Percentiles rank a stretch among this genome's conserved stretches.
Conservation (phyloP, 2,888 invertebrate species). For the Drosophila sordidula region DNA sequence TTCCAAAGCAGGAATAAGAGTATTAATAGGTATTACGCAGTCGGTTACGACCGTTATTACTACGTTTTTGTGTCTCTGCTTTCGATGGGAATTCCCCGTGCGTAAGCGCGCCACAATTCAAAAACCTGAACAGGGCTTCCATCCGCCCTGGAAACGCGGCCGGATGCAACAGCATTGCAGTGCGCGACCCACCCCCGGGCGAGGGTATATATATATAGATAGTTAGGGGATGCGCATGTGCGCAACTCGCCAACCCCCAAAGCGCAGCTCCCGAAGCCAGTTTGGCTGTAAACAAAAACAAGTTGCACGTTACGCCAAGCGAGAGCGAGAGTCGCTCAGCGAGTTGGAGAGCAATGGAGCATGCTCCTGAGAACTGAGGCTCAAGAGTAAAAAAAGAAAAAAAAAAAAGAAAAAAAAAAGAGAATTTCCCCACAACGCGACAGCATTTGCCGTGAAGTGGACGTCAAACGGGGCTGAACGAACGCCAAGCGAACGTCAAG, state of each 20-base stretch:
- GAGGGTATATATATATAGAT: neutral
- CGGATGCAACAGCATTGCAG: conserved; percentile 30
- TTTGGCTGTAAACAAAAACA: conserved; percentile 75
- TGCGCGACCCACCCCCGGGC: conserved; percentile 31
- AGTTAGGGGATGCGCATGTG: conserved; percentile 48
- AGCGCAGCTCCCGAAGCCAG: conserved; percentile 26
- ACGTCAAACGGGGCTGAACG: conserved; percentile 59
- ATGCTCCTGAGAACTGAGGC: conserved; percentile 57
- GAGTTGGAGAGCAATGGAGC: conserved; percentile 29
- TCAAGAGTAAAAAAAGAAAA: neutral
- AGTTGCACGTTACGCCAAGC: conserved; percentile 39
- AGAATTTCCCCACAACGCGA: conserved; percentile 61
- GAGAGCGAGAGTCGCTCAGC: conserved; percentile 7
- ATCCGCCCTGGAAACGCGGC: neutral
- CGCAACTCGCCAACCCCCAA: conserved; percentile 50
- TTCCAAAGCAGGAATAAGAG: too few species aligned
- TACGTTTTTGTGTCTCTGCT: too few species aligned
- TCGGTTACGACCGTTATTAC: too few species aligned
- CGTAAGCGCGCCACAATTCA: conserved; percentile 27
- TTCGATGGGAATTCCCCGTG: too few species aligned
- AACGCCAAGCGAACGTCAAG: conserved; percentile 33
- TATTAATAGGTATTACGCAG: too few species aligned
- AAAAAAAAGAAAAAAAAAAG: too few species aligned
- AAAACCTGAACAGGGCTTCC: conserved; percentile 9
- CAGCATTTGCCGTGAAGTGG: conserved; percentile 46